phyloP scores from a whole-genome alignment of 2,797 vertebrate genomes.

The Hyperoplus immaculatus region DNA sequence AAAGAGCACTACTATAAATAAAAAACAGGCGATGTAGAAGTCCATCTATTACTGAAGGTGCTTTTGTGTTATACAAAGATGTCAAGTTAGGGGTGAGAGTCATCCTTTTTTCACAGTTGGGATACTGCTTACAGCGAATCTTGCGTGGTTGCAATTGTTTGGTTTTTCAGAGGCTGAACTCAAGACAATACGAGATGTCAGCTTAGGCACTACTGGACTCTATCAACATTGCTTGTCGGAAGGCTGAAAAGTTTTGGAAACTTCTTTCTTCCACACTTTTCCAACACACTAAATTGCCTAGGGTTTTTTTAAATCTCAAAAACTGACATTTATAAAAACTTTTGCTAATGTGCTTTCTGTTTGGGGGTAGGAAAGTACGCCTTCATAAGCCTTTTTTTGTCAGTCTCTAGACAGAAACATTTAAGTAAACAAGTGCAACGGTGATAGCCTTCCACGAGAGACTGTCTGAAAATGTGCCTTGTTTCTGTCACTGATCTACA shows the following conservation, averaged over 20 bases:
- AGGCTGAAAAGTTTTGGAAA: too few relatives aligned
- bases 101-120: neutral
- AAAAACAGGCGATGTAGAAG: conserved; percentile 1
- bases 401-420: neutral
- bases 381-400: neutral
- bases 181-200: neutral
- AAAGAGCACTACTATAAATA: too few relatives aligned
- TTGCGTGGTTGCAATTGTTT: too few relatives aligned
- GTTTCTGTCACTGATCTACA: neutral
- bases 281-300: neutral
- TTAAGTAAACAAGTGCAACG: neutral
- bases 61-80: neutral
- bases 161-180: neutral
- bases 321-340: neutral
- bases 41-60: neutral
- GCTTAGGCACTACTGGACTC: too few relatives aligned
- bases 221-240: too few relatives aligned
- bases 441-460: neutral
- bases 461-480: neutral
- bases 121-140: neutral
- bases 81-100: conserved; percentile 1
- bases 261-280: neutral
- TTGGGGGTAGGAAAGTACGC: neutral
- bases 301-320: neutral
- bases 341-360: too few relatives aligned